Evolutionary conservation across 2,888 invertebrate genomes (phyloP), one percentile per base, ranked within the genome.

Genomic region (Lutraria lutraria): DNA sequence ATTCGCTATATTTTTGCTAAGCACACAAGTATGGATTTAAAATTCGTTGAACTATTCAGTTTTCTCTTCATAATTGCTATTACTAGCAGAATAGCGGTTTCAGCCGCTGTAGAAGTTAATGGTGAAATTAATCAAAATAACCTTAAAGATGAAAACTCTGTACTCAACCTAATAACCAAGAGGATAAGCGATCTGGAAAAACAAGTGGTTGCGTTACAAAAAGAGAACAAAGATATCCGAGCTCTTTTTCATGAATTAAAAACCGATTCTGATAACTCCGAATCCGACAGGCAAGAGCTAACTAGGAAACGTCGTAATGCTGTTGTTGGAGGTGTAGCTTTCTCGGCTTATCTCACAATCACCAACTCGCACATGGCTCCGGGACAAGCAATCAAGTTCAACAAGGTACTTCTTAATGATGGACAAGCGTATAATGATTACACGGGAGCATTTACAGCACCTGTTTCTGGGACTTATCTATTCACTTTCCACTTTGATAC

Each of bases 321-420:
- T 8, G 76, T 29, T 6, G 31, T 34, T 6, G 79, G 34, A 12
- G 72, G 76, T 8, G 60, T 87, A 19, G 87, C 87, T 8, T 87
- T 87, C 76, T 79, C 87, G 10, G 83, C 83, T 0, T 83, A 87
- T n/a, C 60, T 87, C 25, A 87, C 83, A 8, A 2, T 12, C 19
- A 87, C 83, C 0, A 43, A 83, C 16, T 54, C 31, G 6, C 54
- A 83, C 34, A 83, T 56, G 34, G 29, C 16, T 10, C 16, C 29
- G 16, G 79, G 79, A 54, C 34, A 82, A 60, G 25, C 76, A 0
- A 83, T 87, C 8, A 82, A 53, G 19, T 87, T 87, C 31, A 76
- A 87, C 60, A 16, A 87, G n/a, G 83, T 83, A n/a, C 15, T 87
- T 21, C 34, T 87, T 31, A 87, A 87, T 56, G 83, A 87, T 34